Conservation (phyloP, 1,140 invertebrate species). For the Drosophila pallidifrons region DNA sequence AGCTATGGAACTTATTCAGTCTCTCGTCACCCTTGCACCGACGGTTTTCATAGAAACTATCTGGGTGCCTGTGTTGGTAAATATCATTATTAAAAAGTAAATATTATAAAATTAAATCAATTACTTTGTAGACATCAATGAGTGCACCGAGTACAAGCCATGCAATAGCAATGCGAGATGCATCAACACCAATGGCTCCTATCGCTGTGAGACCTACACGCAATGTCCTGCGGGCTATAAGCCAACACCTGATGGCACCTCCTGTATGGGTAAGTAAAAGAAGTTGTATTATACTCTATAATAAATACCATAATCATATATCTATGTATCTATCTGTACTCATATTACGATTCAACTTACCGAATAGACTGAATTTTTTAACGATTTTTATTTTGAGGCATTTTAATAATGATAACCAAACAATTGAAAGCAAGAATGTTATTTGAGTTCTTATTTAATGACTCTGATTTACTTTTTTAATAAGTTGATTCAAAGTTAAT, state of each 20-base stretch:
- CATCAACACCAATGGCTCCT: constrained; percentile 86
- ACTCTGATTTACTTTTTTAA: no score
- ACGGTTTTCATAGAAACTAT: constrained; percentile 72
- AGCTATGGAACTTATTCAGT: constrained; percentile 11
- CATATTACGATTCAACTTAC: no score
- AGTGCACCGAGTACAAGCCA: constrained; percentile 83
- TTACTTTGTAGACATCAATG: constrained; percentile 85
- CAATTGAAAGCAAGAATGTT: no score
- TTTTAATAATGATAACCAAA: no score
- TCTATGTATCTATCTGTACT: no score
- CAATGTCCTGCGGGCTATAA: constrained; percentile 86
- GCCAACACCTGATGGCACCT: constrained; percentile 83
- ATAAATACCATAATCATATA: neutral
- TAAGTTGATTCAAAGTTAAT: no score
- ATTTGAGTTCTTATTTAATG: no score
- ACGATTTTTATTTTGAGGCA: no score
- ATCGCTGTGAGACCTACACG: constrained; percentile 86
- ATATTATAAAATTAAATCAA: constrained; percentile 16
- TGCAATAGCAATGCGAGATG: constrained; percentile 85
- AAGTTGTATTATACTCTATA: neutral
- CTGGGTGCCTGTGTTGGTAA: constrained; percentile 80
- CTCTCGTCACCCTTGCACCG: constrained; percentile 46
- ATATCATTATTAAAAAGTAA: neutral
- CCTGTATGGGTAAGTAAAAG: constrained; percentile 83
- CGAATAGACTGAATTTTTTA: no score